A percentile compares a stretch with the other conserved stretches of the same genome.
These are phyloP conservation scores for Drosophila atroscutellata DNA, from an alignment of 2,888 invertebrate species.

Conservation along the genomic window DNA sequence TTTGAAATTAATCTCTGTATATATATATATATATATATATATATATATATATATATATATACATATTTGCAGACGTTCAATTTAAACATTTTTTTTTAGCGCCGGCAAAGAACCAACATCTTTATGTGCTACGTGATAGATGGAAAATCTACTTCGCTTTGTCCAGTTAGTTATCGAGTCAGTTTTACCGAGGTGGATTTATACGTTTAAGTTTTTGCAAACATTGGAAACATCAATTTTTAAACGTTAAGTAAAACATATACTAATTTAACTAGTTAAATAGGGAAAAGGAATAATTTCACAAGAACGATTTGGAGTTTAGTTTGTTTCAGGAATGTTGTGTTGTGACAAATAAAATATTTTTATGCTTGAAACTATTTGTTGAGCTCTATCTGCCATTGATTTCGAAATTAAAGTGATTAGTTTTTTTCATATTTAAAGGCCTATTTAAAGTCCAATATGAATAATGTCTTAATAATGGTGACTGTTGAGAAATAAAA, in stretches of 20 bases:
- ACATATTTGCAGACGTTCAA: neutral
- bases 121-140: neutral
- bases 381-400: neutral
- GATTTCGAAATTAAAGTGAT: neutral
- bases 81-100: neutral
- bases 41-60: neutral
- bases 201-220: neutral
- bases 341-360: too few relatives aligned
- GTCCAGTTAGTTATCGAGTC: neutral
- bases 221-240: neutral
- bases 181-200: neutral
- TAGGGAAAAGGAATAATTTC: neutral
- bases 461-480: neutral
- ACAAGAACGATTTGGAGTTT: neutral
- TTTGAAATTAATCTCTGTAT: conserved; percentile 27
- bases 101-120: neutral
- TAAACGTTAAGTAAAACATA: neutral
- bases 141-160: neutral
- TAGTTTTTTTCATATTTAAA: neutral
- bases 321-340: neutral
- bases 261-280: neutral
- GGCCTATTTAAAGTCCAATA: neutral
- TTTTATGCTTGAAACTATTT: neutral
- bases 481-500: neutral
- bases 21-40: neutral